These are phyloP conservation scores for Drosophila nasuta DNA, from an alignment of 1,140 invertebrate species.

Conservation along the genomic window DNA sequence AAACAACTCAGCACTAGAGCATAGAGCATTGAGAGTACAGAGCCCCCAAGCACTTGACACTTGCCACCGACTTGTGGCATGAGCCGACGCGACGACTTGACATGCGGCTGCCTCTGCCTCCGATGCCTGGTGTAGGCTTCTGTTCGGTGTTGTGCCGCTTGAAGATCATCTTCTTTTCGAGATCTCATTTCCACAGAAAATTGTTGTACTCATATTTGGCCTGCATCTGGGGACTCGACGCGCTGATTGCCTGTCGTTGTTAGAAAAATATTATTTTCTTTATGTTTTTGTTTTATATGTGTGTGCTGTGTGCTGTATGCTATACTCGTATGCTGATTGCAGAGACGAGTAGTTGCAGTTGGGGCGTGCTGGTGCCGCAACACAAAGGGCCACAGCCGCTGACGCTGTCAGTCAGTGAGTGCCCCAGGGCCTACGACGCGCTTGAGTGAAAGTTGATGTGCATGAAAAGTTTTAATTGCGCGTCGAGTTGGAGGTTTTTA, in stretches of 20 bases:
- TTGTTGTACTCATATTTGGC: conserved; percentile 31
- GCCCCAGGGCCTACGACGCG: conserved; percentile 39
- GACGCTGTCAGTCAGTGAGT: conserved; percentile 70
- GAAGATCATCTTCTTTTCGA: conserved; percentile 70
- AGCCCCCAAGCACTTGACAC: conserved; percentile 69
- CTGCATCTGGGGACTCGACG: conserved; percentile 32
- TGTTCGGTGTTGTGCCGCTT: conserved; percentile 39
- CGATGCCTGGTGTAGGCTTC: conserved; percentile 41
- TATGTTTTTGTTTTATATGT: conserved; percentile 55
- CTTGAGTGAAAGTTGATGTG: conserved; percentile 82
- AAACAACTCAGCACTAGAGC: conserved; percentile 12
- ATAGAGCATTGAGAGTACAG: conserved; percentile 20
- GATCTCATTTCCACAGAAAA: conserved; percentile 73
- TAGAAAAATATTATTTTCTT: conserved; percentile 82
- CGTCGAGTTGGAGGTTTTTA: conserved; percentile 64
- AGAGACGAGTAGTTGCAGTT: conserved; percentile 52
- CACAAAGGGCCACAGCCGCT: conserved; percentile 33
- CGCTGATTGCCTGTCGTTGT: conserved; percentile 80
- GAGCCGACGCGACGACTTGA: conserved; percentile 57
- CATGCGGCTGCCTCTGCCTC: conserved; percentile 35
- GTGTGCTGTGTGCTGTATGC: conserved; percentile 3
- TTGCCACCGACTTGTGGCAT: conserved; percentile 79
- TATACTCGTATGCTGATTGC: conserved; percentile 27
- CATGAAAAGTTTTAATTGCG: conserved; percentile 82
- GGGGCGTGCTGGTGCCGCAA: conserved; percentile 43